Conservation (phyloP, 1,140 invertebrate species). For the Lasaia peninsularis region DNA sequence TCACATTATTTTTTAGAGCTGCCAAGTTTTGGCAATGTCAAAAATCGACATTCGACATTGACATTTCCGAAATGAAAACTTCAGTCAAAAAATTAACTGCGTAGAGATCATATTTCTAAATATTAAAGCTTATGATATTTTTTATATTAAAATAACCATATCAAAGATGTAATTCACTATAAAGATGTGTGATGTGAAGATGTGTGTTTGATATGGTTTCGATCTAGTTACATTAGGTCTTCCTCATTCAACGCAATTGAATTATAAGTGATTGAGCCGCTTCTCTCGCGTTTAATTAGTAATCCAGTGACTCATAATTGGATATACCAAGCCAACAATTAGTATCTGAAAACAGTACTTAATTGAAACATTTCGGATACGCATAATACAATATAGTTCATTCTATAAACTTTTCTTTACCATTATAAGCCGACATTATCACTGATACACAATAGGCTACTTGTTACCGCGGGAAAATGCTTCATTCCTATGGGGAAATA, state of each 20-base stretch:
- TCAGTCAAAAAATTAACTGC: neutral
- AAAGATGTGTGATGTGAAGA: no score
- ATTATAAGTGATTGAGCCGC: neutral
- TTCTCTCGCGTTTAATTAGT: neutral
- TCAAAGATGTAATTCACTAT: neutral
- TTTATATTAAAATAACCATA: neutral
- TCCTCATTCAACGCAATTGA: neutral
- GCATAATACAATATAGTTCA: no score
- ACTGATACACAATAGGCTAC: no score
- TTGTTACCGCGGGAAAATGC: no score
- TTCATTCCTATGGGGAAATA: no score
- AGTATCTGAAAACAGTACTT: no score
- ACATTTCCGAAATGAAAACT: neutral
- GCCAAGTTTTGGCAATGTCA: conserved; percentile 13
- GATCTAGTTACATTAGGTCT: neutral
- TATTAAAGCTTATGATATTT: neutral
- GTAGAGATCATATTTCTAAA: no score
- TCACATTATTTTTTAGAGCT: conserved; percentile 3
- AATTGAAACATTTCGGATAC: no score
- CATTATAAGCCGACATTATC: no score
- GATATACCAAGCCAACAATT: neutral
- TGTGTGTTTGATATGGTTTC: neutral
- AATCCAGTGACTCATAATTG: neutral
- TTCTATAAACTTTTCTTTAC: no score
- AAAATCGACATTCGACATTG: neutral